These are phyloP conservation scores for Halcyon senegalensis DNA, from an alignment of 2,113 vertebrate species.

Conservation along the genomic window DNA sequence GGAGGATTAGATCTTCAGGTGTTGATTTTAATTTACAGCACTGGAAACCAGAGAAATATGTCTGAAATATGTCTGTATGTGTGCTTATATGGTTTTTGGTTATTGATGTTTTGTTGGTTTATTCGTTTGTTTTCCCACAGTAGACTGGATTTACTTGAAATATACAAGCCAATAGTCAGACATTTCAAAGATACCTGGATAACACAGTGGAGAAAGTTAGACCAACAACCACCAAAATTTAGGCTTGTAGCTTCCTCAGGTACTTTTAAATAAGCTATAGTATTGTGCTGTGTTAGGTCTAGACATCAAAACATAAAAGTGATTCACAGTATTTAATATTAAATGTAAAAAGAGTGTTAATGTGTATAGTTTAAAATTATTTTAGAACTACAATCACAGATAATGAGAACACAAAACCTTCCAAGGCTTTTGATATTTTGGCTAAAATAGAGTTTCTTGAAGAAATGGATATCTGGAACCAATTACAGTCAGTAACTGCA, in stretches of 20 bases:
- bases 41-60: not conserved
- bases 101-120: accelerated
- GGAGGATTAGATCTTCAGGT: accelerated
- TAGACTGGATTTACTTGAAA: not conserved
- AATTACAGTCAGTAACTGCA: not conserved
- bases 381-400: not conserved
- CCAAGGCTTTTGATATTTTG: not conserved
- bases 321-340: not conserved
- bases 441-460: not conserved
- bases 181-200: not conserved
- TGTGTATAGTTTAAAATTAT: not conserved
- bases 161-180: not conserved
- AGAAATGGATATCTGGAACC: not conserved
- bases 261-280: not conserved
- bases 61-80: not conserved
- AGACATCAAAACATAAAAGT: not conserved
- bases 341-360: not conserved
- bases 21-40: not conserved
- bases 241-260: not conserved
- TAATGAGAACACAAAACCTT: not conserved
- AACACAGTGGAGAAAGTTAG: not conserved
- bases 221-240: not conserved
- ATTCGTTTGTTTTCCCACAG: not conserved
- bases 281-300: not conserved
- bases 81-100: not conserved